Evolutionary conservation across 2,797 vertebrate genomes (phyloP), one percentile per base, ranked within the genome.

Genomic region (Peromyscus nudipes): DNA sequence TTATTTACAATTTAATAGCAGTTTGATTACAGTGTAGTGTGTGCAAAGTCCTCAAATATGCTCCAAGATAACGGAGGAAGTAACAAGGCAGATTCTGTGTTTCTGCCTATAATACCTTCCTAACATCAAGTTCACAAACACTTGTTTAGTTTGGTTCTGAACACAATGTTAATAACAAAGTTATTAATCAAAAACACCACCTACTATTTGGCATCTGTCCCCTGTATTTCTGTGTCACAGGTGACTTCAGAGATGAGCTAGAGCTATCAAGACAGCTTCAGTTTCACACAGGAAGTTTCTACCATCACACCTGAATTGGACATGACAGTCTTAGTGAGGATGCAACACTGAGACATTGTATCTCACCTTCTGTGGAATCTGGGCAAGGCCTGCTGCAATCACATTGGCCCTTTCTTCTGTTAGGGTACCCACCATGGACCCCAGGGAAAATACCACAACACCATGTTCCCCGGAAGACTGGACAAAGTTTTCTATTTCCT

Each of bases 401-500:
- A 98, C 64, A 21, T 99, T 99, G 12, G 97, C 99, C 79, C 95
- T 99, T 90, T 99, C 99, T 80, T 92, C 97, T 1, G 98, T 99
- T 52, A 99, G 60, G 93, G 99, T 99, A 29, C 96, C 91, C 93
- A 99, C 80, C 95, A 99, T 97, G 0, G 99, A 99, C 31, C 99
- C 99, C 4, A 99, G 97, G 79, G 99, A 99, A 95, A 99, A 99
- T n/a, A 99, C 98, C 91, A 99, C 99, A 0, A 99, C 96, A 5
- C 99, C 99, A 0, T 99, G 98, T 60, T 99, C 98, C 60, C 99
- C 99, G 57, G 99, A 99, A 71, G 99, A 99, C 98, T 99, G 99
- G 67, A 99, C 99, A 98, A 99, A 99, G 96, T 99, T 98, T 97
- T 99, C 99, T 96, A 99, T 99, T 80, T 99, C 99, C 99, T 99